A percentile compares a stretch with the other conserved stretches of the same genome.
Conservation (phyloP, 2,113 vertebrate species). For the Gymnarchus niloticus region DNA sequence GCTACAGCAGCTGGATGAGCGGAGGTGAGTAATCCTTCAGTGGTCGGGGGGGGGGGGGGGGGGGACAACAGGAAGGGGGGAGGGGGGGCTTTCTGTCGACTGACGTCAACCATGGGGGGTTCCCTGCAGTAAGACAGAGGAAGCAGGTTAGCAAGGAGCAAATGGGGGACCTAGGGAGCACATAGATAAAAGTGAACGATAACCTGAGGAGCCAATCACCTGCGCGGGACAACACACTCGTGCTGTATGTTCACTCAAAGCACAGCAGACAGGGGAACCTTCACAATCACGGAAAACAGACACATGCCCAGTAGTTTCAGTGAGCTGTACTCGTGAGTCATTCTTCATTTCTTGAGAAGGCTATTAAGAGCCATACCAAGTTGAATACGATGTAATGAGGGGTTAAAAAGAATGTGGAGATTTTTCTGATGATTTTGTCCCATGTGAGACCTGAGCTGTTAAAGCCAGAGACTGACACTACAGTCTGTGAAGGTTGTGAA, state of each 20-base stretch:
- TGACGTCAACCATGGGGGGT: background rate
- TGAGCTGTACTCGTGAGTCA: background rate
- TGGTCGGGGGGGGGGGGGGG: background rate
- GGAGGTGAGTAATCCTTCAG: background rate
- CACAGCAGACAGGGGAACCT: background rate
- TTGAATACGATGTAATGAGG: background rate
- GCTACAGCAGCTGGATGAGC: background rate
- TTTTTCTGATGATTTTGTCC: background rate
- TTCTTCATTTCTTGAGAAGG: background rate
- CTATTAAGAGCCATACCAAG: background rate
- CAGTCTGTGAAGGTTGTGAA: background rate
- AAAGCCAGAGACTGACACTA: background rate
- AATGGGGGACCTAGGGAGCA: too few species aligned
- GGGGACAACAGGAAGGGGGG: background rate
- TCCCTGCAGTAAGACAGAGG: background rate
- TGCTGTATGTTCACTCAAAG: background rate
- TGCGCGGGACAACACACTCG: background rate
- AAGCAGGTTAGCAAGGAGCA: too few species aligned
- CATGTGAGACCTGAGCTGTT: background rate
- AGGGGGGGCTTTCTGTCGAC: slow-evolving; percentile 8
- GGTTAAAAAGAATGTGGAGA: background rate
- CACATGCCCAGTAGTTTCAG: background rate
- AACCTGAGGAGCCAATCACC: background rate
- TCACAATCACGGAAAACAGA: background rate
- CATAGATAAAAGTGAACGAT: background rate